Percentiles rank a stretch among this genome's conserved stretches.
Conservation (phyloP, 2,888 invertebrate species). For the Nymphalis polychloros region DNA sequence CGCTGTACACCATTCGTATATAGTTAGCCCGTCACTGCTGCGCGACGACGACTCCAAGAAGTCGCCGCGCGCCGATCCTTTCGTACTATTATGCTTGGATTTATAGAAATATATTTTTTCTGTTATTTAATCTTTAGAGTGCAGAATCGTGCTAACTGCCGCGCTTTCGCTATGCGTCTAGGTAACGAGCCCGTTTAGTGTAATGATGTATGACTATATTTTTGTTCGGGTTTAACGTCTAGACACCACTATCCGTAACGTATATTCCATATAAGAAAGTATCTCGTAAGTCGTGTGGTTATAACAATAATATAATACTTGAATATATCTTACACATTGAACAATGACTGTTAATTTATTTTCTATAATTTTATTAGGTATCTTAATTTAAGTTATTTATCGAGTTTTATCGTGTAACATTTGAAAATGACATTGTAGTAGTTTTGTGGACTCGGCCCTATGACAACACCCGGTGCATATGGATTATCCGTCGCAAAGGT, state of each 20-base stretch:
- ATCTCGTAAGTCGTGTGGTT: constrained; percentile 72
- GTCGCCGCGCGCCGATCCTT: constrained; percentile 40
- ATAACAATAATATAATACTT: constrained; percentile 68
- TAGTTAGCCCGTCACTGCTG: constrained; percentile 31
- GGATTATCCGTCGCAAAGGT: constrained; percentile 6
- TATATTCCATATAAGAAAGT: constrained; percentile 76
- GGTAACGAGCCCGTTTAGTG: constrained; percentile 66
- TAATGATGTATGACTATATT: constrained; percentile 50
- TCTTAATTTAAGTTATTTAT: constrained; percentile 77
- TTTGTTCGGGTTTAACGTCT: constrained; percentile 53
- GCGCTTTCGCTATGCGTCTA: constrained; percentile 74
- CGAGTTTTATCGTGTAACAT: constrained; percentile 64
- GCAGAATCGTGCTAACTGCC: constrained; percentile 79
- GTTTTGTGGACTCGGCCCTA: constrained; percentile 39
- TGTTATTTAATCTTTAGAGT: constrained; percentile 73
- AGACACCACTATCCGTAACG: constrained; percentile 70
- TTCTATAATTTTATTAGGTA: constrained; percentile 59
- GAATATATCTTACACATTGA: constrained; percentile 73
- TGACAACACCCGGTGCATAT: background rate
- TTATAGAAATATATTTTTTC: constrained; percentile 65
- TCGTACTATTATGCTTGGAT: constrained; percentile 59
- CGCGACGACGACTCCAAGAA: constrained; percentile 39
- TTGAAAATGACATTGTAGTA: constrained; percentile 60
- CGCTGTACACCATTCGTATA: constrained; percentile 31
- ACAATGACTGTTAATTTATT: constrained; percentile 81